These are phyloP conservation scores for Tipula vernalis DNA, from an alignment of 2,888 invertebrate species.

Conservation along the genomic window DNA sequence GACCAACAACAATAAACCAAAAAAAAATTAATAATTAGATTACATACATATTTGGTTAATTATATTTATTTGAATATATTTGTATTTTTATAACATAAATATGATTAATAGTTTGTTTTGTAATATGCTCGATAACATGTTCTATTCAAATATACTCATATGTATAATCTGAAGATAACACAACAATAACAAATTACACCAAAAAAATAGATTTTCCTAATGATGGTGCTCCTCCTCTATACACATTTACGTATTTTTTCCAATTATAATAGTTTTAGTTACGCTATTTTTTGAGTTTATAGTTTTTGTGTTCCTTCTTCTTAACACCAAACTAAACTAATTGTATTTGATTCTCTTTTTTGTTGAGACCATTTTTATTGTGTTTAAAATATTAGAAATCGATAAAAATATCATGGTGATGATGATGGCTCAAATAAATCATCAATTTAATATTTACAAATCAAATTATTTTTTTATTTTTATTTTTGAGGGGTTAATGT, in stretches of 20 bases:
- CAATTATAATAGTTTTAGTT: not conserved
- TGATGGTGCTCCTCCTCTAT: not conserved
- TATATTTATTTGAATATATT: not conserved
- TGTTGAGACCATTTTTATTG: not conserved
- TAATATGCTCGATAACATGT: not conserved
- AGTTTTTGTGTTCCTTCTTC: not conserved
- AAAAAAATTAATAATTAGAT: not conserved
- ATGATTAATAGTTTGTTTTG: not conserved
- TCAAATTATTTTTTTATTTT: too few relatives aligned
- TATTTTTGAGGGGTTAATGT: too few relatives aligned
- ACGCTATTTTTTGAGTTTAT: not conserved
- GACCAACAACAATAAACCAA: not conserved
- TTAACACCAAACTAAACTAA: not conserved
- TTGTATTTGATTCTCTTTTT: not conserved
- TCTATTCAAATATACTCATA: not conserved
- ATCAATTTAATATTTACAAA: not conserved
- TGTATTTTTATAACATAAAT: slow-evolving; percentile 1
- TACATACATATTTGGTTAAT: not conserved
- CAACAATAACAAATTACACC: not conserved
- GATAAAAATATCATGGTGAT: not conserved
- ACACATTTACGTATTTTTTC: not conserved
- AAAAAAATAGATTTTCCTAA: not conserved
- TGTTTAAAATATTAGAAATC: not conserved
- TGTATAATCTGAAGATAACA: not conserved
- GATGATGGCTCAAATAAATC: not conserved